Conservation (phyloP, 2,888 invertebrate genomes). For the Lycia hirtaria region DNA sequence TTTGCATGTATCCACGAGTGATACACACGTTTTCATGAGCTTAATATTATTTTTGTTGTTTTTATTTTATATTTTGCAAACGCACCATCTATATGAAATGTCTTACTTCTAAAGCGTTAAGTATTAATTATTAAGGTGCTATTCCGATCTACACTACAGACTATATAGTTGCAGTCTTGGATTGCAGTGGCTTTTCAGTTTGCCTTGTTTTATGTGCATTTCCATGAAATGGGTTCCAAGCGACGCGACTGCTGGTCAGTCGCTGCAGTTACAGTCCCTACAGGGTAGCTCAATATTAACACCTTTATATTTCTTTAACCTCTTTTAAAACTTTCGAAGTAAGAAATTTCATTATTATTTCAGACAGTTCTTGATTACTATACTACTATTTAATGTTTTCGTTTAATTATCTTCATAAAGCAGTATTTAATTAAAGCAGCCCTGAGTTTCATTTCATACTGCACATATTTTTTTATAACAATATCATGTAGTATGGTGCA, state of each 20-base stretch:
- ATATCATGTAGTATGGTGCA: conserved; percentile 24
- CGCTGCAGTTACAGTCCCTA: too few species aligned
- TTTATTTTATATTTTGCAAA: conserved; percentile 34
- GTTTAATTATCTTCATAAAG: background rate
- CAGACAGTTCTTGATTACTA: conserved; percentile 43
- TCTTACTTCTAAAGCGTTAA: conserved; percentile 3
- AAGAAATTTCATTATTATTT: conserved; percentile 47
- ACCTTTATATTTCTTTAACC: background rate
- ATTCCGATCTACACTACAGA: too few species aligned
- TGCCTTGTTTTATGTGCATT: too few species aligned
- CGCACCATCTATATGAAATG: conserved; percentile 32
- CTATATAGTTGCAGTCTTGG: too few species aligned
- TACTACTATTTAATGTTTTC: background rate
- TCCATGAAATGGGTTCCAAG: too few species aligned
- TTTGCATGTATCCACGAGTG: conserved; percentile 64
- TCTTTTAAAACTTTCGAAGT: conserved; percentile 27
- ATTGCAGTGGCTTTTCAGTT: too few species aligned
- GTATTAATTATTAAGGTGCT: too few species aligned
- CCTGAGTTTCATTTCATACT: background rate
- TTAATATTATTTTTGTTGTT: conserved; percentile 43
- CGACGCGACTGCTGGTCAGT: too few species aligned
- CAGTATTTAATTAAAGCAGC: background rate
- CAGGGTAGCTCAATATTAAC: too few species aligned
- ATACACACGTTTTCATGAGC: conserved; percentile 44
- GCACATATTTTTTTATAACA: background rate